phyloP scores from a whole-genome alignment of 2,113 vertebrate species.

The Salvelinus fontinalis region DNA sequence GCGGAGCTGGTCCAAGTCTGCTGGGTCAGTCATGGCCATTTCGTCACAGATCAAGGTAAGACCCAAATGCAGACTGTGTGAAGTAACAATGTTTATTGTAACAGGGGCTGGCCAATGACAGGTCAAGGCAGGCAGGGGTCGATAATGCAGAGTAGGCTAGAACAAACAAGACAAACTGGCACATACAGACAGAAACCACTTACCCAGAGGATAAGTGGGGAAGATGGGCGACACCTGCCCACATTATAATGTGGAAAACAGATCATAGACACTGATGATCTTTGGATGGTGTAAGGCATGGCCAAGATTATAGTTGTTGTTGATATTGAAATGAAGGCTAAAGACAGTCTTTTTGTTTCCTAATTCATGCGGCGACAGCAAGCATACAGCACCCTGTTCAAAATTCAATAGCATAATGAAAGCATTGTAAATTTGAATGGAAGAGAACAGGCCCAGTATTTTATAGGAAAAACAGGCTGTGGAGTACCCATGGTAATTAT shows the following conservation, averaged over 20 bases:
- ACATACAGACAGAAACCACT: too few species aligned
- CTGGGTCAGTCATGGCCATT: too few species aligned
- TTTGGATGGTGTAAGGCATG: slow-evolving; percentile 27
- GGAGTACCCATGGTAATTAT: slow-evolving; percentile 56
- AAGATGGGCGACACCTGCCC: too few species aligned
- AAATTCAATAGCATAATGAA: slow-evolving; percentile 61
- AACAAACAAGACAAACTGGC: too few species aligned
- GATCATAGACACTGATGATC: slow-evolving; percentile 38
- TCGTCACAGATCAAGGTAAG: too few species aligned
- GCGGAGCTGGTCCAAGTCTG: too few species aligned
- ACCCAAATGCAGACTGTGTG: too few species aligned
- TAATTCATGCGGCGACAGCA: slow-evolving; percentile 31
- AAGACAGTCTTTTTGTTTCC: slow-evolving; percentile 29
- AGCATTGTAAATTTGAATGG: slow-evolving; percentile 47
- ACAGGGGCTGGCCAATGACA: too few species aligned
- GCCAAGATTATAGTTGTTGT: slow-evolving; percentile 27
- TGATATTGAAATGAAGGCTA: slow-evolving; percentile 22
- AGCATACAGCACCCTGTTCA: slow-evolving; percentile 31
- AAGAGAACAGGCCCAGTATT: slow-evolving; percentile 39
- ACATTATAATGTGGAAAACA: slow-evolving; percentile 42
- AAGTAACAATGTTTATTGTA: too few species aligned
- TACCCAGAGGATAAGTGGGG: too few species aligned
- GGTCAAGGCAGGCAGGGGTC: too few species aligned
- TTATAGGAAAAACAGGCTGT: slow-evolving; percentile 35
- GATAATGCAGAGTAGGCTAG: too few species aligned